Evolutionary conservation across 2,797 vertebrate genomes (phyloP), one percentile per base, ranked within the genome.

Genomic region (Erpetoichthys calabaricus): DNA sequence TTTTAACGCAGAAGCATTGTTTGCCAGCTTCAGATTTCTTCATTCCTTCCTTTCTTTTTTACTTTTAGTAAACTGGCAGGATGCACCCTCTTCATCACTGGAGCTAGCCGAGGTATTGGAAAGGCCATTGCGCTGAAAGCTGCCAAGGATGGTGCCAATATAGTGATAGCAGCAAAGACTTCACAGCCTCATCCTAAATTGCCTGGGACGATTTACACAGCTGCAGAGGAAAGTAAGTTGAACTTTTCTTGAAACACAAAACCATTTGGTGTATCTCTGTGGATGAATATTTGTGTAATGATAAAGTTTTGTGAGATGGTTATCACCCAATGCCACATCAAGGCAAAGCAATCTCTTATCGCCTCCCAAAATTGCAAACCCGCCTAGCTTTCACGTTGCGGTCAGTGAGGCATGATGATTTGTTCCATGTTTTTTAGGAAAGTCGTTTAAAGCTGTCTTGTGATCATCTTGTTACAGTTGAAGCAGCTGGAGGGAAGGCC

Each of bases 91-190:
- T 98, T 98, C 74, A 91, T 98, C 71, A 98, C 95, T 0, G 94
- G 95, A 0, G 94, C 92, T 0, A 98, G 93, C 64, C 86, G 95
- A 3, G 95, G 95, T 25, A 98, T 98, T 44, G 95, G 95, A 25
- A 97, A 96, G 71, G 94, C 92, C 54, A 98, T 98, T 59, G 95
- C 94, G 5, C 71, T 98, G 71, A 98, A 98, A 75, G 95, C 94
- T 10, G 94, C 95, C 42, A 86, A 69, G 61, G 95, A 98, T 25
- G 95, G 95, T 56, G 95, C 95, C 45, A 98, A 98, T 64, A 66
- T 98, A 10, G 83, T 98, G 52, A 84, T 98, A 59, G 95, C 95
- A 6, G 94, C 95, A 8, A 98, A 98, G 74, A 98, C 94, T 0
- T 77, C 86, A 0, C 80, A 91, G 3, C 65, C 82, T 1, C 94